Percentiles rank a stretch among this genome's conserved stretches.
These are phyloP conservation scores for Philhelius pedissequus DNA, from an alignment of 2,888 invertebrate species.

Conservation along the genomic window DNA sequence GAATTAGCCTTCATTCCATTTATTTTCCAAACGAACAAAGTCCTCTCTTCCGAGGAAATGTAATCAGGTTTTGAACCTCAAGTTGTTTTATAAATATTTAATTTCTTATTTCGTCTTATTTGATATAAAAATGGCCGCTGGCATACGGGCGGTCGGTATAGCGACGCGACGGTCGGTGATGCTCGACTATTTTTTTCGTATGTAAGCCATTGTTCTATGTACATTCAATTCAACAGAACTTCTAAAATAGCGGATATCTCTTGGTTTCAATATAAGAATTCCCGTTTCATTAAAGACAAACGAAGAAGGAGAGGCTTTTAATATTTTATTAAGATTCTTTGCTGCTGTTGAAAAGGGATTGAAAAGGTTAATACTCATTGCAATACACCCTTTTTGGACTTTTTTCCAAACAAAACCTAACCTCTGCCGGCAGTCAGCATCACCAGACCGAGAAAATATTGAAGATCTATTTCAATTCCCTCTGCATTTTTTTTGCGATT, in stretches of 20 bases:
- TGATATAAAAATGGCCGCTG: neutral
- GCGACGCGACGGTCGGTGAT: too few species aligned
- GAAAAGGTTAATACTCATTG: neutral
- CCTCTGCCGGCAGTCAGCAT: too few species aligned
- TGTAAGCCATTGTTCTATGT: too few species aligned
- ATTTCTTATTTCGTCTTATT: neutral
- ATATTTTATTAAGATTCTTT: neutral
- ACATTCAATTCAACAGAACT: neutral
- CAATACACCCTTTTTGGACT: neutral
- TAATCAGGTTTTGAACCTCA: slow-evolving; percentile 1
- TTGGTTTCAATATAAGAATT: neutral
- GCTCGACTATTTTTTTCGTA: neutral
- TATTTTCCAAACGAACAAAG: neutral
- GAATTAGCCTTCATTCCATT: neutral
- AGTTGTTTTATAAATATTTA: slow-evolving; percentile 10
- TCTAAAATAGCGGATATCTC: neutral
- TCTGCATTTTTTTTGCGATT: neutral
- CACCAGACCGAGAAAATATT: neutral
- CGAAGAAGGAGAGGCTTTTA: neutral
- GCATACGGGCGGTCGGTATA: too few species aligned
- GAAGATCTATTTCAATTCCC: slow-evolving; percentile 15
- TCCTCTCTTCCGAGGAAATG: neutral
- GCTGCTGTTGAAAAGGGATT: neutral
- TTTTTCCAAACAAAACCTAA: neutral
- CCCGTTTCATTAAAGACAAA: neutral